A percentile compares a stretch with the other conserved stretches of the same genome.
Evolutionary conservation across 1,140 invertebrate species (phyloP).

Genomic region (Branchinecta lynchi): DNA sequence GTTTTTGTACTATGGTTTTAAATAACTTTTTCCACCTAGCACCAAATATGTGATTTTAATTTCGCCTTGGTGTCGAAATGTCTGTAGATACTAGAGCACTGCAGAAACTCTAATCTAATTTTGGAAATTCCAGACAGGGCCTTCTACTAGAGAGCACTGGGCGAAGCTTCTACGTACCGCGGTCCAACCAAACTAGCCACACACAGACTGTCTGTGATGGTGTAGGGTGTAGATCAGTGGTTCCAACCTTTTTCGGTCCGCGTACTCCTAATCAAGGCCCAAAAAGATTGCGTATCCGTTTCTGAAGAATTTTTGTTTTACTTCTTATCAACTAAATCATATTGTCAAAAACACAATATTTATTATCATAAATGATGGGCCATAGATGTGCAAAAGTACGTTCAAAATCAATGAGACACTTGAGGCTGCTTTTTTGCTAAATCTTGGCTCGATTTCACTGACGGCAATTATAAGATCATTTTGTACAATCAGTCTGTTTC

Average conservation of each 20-base stretch:
- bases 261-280: background rate
- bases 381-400: background rate
- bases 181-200: too few relatives aligned
- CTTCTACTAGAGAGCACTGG: too few relatives aligned
- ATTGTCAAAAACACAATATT: slow-evolving; percentile 2
- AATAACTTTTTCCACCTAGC: too few relatives aligned
- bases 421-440: background rate
- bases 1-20: too few relatives aligned
- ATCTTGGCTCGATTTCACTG: background rate
- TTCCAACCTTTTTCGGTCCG: slow-evolving; percentile 7
- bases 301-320: background rate
- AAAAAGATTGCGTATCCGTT: background rate
- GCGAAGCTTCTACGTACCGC: too few relatives aligned
- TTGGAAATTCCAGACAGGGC: too few relatives aligned
- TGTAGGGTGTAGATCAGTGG: background rate
- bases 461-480: background rate
- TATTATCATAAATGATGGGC: background rate
- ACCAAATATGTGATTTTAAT: too few relatives aligned
- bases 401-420: background rate
- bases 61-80: too few relatives aligned
- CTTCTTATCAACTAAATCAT: background rate
- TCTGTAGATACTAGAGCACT: too few relatives aligned
- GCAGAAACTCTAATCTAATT: too few relatives aligned
- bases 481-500: background rate
- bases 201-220: too few relatives aligned